Evolutionary conservation across 2,113 vertebrate species (phyloP).

Genomic region (Perca schrenkii): DNA sequence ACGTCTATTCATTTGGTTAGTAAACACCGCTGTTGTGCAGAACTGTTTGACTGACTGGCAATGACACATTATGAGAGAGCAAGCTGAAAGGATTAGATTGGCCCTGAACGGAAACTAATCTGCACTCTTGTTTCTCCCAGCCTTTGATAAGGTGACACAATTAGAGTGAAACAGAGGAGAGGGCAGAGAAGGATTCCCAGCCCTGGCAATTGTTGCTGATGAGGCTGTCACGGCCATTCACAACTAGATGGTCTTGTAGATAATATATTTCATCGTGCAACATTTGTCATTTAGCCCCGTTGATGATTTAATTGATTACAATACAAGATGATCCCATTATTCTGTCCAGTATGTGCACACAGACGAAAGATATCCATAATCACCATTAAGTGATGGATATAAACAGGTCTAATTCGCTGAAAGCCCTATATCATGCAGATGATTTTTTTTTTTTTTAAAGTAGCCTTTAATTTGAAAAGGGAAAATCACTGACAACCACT

Average conservation of each 20-base stretch:
- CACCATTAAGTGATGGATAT: background rate
- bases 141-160: slow-evolving; percentile 74
- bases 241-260: slow-evolving; percentile 18
- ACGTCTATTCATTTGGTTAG: slow-evolving; percentile 60
- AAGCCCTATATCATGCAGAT: background rate
- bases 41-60: slow-evolving; percentile 61
- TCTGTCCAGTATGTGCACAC: background rate
- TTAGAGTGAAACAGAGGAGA: slow-evolving; percentile 55
- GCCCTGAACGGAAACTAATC: slow-evolving; percentile 77
- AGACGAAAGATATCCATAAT: background rate
- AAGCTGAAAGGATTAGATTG: slow-evolving; percentile 75
- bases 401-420: slow-evolving; percentile 1
- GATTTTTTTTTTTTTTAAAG: background rate
- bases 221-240: slow-evolving; percentile 36
- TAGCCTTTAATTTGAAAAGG: background rate
- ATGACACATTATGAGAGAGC: slow-evolving; percentile 57
- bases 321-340: background rate
- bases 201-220: slow-evolving; percentile 35
- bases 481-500: background rate
- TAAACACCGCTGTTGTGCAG: slow-evolving; percentile 63
- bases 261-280: slow-evolving; percentile 24
- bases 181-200: slow-evolving; percentile 27
- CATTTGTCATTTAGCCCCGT: slow-evolving; percentile 5
- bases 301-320: slow-evolving; percentile 24
- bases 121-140: slow-evolving; percentile 70